Base-by-base conservation (phyloP, 2,888 invertebrate genomes). In the Scrobipalpa costella region DNA sequence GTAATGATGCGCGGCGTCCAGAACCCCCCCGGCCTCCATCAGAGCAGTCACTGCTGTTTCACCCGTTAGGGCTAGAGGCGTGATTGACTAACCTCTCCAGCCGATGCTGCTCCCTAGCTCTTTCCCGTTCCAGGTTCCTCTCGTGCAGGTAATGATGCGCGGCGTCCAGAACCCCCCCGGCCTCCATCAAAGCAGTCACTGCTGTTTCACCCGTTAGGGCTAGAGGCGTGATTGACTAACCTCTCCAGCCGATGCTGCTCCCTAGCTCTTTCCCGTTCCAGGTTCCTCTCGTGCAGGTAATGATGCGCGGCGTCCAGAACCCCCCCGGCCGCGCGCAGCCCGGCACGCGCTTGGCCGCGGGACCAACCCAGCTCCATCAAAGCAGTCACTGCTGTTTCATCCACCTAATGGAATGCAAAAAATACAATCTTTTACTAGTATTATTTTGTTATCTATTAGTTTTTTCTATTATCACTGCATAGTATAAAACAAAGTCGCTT, bases 281-380 rank as follows among this genome's bases (percentile, higher is more conserved):
- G 87, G 58, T 91, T 83, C 52, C 90, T 85, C 58, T 93, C 92
- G 15, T 92, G 92, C 57, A 96, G 95, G 74, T 93, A 94, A 70
- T 93, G 92, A 27, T 95, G 94, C 0, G 96, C 95, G 6, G 78
- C 76, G 65, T 93, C 92, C 0, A 94, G 77, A 75, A 94, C 89
- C 0, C 84, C 84, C 1, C 63, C 69, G 8, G 78, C 71, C 0
- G 84, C 85, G 0, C 88, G 88, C 67, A 97, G 86, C 0, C 94
- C 96, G 21, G 94, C 83, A n/a, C 96, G 92, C 0, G 96, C 94
- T 74, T 95, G 96, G 2, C 90, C 88, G 0, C 91, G 79, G 0
- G 93, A 92, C 86, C 94, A 96, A 17, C 95, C 95, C 89, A 88
- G 80, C 78, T 86, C 86, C 81, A 86, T 75, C 57, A 92, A 74